Percentiles rank a stretch among this genome's conserved stretches.
Conservation (phyloP, 1,140 invertebrate genomes). For the Microplitis demolitor region DNA sequence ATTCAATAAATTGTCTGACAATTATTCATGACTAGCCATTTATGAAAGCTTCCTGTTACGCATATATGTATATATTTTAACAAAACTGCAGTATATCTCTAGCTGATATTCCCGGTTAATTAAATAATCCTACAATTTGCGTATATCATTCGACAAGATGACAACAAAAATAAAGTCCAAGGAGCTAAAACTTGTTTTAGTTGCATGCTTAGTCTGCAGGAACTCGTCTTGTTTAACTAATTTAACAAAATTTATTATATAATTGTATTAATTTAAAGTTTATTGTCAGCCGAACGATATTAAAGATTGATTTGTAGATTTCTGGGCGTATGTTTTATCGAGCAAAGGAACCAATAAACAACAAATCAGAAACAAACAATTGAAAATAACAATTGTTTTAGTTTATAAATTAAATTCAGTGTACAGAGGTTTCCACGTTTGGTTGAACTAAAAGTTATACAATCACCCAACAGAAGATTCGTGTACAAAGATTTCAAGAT, state of each 20-base stretch:
- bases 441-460: not conserved
- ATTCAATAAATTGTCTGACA: not conserved
- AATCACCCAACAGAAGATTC: not conserved
- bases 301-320: too few species aligned
- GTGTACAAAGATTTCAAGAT: not conserved
- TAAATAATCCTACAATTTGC: slow-evolving; percentile 8
- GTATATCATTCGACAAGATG: too few species aligned
- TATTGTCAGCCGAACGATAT: too few species aligned
- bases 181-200: too few species aligned
- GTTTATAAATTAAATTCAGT: not conserved
- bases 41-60: slow-evolving; percentile 12
- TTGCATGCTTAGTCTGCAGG: too few species aligned
- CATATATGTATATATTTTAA: too few species aligned
- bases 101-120: not conserved
- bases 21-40: slow-evolving; percentile 16
- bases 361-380: not conserved
- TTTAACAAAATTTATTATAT: too few species aligned
- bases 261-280: too few species aligned
- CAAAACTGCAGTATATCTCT: too few species aligned
- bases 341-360: not conserved
- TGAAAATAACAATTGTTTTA: not conserved
- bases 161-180: too few species aligned
- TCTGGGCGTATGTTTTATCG: too few species aligned
- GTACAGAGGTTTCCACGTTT: not conserved
- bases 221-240: too few species aligned